These are phyloP conservation scores for Pleuronectes platessa DNA, from an alignment of 2,113 vertebrate genomes.

Conservation along the genomic window DNA sequence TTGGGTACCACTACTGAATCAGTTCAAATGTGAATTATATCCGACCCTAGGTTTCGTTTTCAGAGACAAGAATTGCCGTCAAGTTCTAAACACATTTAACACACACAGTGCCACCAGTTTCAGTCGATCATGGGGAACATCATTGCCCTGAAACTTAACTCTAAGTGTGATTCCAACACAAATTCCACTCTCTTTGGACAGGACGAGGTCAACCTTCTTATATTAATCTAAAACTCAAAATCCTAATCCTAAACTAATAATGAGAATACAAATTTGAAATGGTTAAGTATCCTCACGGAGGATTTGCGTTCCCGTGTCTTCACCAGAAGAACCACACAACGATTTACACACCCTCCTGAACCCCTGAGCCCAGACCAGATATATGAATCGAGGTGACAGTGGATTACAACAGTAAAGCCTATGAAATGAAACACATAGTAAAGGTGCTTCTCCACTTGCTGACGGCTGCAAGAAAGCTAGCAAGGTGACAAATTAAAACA, in stretches of 20 bases:
- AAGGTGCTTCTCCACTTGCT: neutral
- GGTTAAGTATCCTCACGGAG: neutral
- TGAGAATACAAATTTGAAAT: neutral
- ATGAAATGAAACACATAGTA: conserved; percentile 30
- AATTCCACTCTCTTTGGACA: too few species aligned
- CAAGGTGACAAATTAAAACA: conserved; percentile 63
- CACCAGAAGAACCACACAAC: neutral
- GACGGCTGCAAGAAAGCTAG: conserved; percentile 13
- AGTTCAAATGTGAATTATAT: too few species aligned
- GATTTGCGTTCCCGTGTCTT: neutral
- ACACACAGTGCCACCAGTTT: too few species aligned
- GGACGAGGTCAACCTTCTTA: neutral
- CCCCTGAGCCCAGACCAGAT: conserved; percentile 43
- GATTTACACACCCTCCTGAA: conserved; percentile 22
- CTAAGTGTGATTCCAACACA: too few species aligned
- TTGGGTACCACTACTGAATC: too few species aligned
- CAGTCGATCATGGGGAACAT: too few species aligned
- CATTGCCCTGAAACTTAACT: too few species aligned
- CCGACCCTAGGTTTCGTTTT: too few species aligned
- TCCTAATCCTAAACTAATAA: neutral
- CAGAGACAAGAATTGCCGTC: too few species aligned
- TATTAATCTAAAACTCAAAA: conserved; percentile 2
- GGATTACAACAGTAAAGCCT: conserved; percentile 53
- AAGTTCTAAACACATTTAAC: too few species aligned
- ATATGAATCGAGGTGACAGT: conserved; percentile 19